phyloP scores from a whole-genome alignment of 2,113 vertebrate genomes.

The Ceyx cyanopectus region DNA sequence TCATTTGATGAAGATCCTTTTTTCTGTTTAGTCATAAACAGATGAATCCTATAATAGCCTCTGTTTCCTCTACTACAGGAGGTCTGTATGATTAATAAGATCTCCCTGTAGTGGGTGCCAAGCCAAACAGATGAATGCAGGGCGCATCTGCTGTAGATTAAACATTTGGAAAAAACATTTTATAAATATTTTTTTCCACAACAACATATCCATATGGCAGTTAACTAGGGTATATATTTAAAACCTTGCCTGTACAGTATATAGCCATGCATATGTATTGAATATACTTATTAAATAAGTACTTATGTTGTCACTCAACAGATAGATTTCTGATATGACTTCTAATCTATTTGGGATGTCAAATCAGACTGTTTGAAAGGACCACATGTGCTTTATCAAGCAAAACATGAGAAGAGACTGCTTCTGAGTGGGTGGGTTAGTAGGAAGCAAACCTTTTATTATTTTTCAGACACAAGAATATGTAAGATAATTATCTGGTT shows the following conservation, averaged over 20 bases:
- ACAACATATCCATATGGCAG: constrained; percentile 81
- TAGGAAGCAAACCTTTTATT: constrained; percentile 48
- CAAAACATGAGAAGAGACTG: constrained; percentile 52
- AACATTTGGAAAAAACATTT: constrained; percentile 85
- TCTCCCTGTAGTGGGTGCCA: constrained; percentile 79
- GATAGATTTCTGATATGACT: constrained; percentile 33
- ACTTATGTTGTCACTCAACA: constrained; percentile 62
- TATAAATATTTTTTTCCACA: constrained; percentile 84
- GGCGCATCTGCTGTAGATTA: constrained; percentile 84
- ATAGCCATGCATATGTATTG: constrained; percentile 47
- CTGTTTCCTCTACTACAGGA: constrained; percentile 76
- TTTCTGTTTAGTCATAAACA: constrained; percentile 65
- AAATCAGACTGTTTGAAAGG: constrained; percentile 27
- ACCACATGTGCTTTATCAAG: constrained; percentile 50
- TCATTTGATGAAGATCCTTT: constrained; percentile 61
- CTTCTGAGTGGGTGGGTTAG: constrained; percentile 58
- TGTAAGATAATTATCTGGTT: constrained; percentile 49
- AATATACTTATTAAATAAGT: constrained; percentile 47
- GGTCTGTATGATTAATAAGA: constrained; percentile 73
- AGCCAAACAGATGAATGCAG: constrained; percentile 82
- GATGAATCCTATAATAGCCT: constrained; percentile 72
- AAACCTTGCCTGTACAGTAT: constrained; percentile 64
- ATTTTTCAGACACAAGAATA: constrained; percentile 35
- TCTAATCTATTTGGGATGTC: neutral
- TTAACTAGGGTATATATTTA: constrained; percentile 71